A percentile compares a stretch with the other conserved stretches of the same genome.
Conservation (phyloP, 2,888 invertebrate species). For the Cepaea hortensis region DNA sequence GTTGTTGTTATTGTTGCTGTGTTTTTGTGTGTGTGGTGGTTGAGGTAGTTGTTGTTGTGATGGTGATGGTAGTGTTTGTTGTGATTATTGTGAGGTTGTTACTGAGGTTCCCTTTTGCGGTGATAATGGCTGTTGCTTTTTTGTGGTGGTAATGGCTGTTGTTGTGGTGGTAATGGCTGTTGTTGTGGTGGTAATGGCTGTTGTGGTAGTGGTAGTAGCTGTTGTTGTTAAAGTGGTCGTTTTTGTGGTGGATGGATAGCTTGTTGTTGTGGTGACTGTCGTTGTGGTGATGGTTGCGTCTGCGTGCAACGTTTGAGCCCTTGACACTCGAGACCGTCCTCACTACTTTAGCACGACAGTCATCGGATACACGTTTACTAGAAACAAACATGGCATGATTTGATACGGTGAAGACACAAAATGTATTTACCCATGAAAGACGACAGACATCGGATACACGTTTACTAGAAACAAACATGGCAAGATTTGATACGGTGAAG, state of each 20-base stretch:
- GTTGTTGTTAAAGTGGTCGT: neutral
- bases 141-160: neutral
- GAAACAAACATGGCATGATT: too few species aligned
- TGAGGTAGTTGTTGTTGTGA: neutral
- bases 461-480: too few species aligned
- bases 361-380: too few species aligned
- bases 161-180: neutral
- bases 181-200: neutral
- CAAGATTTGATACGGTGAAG: too few species aligned
- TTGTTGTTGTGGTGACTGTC: neutral
- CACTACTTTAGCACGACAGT: neutral
- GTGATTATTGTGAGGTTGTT: neutral
- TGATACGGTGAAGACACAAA: too few species aligned
- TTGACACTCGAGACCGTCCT: neutral
- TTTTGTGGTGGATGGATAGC: neutral
- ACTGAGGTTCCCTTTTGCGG: neutral
- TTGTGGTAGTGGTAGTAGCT: neutral
- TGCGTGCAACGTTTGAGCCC: neutral
- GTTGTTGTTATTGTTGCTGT: too few species aligned
- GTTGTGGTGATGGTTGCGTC: neutral
- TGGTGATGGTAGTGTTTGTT: neutral
- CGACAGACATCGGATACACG: too few species aligned
- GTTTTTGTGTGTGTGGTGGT: neutral
- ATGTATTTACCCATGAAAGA: too few species aligned
- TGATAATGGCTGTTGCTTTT: neutral